phyloP scores from a whole-genome alignment of 2,797 vertebrate genomes.

The Typhlichthys subterraneus region DNA sequence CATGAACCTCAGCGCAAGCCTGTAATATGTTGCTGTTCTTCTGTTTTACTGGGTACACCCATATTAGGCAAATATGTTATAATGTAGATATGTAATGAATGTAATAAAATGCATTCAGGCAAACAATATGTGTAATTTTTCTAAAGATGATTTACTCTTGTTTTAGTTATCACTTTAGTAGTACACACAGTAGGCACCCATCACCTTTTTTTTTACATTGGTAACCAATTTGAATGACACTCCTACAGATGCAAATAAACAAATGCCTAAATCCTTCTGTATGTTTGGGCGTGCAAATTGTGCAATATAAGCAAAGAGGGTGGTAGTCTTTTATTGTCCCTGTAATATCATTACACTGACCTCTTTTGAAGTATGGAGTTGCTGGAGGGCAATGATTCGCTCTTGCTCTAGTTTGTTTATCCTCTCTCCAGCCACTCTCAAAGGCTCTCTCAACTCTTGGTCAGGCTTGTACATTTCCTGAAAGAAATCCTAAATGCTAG shows the following conservation, averaged over 20 bases:
- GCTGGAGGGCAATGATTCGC: constrained; percentile 53
- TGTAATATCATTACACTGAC: constrained; percentile 33
- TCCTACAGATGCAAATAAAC: too few relatives aligned
- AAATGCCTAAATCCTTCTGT: too few relatives aligned
- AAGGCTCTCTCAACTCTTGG: constrained; percentile 63
- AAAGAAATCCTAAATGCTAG: constrained; percentile 5
- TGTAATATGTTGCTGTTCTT: constrained; percentile 45
- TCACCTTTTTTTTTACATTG: too few relatives aligned
- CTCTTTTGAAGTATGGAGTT: constrained; percentile 61
- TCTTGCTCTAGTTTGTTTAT: constrained; percentile 62
- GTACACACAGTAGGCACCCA: too few relatives aligned
- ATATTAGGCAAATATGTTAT: background rate
- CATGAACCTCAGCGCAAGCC: constrained; percentile 58
- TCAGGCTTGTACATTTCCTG: constrained; percentile 53
- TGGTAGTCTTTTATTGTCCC: background rate
- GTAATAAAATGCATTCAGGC: background rate
- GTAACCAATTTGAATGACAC: too few relatives aligned
- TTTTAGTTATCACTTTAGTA: too few relatives aligned
- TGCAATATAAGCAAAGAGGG: too few relatives aligned
- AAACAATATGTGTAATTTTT: background rate
- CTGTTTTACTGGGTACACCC: constrained; percentile 56
- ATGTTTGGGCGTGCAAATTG: too few relatives aligned
- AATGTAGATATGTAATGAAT: background rate
- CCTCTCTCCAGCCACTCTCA: constrained; percentile 61
- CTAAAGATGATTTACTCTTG: too few relatives aligned